These are phyloP conservation scores for Tyto alba DNA, from an alignment of 2,113 vertebrate genomes.

Conservation along the genomic window DNA sequence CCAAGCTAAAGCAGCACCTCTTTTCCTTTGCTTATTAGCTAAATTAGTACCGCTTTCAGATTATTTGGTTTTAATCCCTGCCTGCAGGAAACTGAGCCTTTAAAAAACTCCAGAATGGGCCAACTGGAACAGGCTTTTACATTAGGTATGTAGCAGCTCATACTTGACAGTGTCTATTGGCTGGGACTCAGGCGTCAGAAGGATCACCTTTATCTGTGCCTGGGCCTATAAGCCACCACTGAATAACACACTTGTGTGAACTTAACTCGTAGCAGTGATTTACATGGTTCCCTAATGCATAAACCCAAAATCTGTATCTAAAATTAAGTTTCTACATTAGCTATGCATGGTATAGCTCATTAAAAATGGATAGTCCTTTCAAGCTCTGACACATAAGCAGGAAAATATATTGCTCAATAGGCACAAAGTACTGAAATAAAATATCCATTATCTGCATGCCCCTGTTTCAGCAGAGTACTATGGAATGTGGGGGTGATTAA, in stretches of 20 bases:
- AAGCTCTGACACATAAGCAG: background rate
- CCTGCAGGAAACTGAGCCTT: background rate
- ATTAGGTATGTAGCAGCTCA: background rate
- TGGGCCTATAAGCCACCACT: background rate
- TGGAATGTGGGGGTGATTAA: background rate
- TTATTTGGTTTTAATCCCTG: background rate
- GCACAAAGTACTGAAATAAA: background rate
- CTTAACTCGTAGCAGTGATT: background rate
- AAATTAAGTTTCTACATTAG: background rate
- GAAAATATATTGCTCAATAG: background rate
- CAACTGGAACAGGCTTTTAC: background rate
- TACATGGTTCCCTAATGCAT: background rate
- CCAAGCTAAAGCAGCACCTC: background rate
- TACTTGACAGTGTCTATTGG: fast-evolving
- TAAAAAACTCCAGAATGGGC: background rate
- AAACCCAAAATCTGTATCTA: background rate
- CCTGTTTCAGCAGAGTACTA: background rate
- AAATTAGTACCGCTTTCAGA: background rate
- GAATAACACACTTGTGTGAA: background rate
- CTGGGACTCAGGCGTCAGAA: background rate
- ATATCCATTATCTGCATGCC: background rate
- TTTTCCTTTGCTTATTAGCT: background rate
- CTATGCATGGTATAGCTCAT: background rate
- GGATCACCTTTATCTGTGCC: background rate
- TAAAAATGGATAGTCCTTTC: constrained; percentile 29